A percentile compares a stretch with the other conserved stretches of the same genome.
Conservation (phyloP, 2,888 invertebrate genomes). For the Taenaris catops region DNA sequence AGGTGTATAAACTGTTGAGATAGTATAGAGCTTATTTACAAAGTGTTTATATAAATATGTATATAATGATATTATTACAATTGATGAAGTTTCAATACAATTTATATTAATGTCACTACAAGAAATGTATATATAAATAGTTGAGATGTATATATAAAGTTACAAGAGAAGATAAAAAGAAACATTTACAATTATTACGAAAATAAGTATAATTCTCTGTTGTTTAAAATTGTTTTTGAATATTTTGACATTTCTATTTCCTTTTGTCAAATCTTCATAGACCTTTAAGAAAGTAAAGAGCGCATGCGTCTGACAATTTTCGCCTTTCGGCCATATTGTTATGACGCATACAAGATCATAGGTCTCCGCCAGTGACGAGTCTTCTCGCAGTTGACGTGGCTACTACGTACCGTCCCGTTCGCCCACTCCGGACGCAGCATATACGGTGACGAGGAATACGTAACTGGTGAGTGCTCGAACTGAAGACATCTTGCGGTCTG, state of each 20-base stretch:
- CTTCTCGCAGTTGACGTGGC: conserved; percentile 94
- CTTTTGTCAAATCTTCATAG: conserved; percentile 25
- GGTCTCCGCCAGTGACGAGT: conserved; percentile 90
- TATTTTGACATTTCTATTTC: conserved; percentile 27
- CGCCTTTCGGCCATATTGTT: conserved; percentile 86
- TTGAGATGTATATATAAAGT: too few species aligned
- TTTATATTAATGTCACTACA: too few species aligned
- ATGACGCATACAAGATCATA: conserved; percentile 88
- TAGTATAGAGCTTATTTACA: too few species aligned
- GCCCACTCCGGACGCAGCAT: conserved; percentile 96
- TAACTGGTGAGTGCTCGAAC: conserved; percentile 91
- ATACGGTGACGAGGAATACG: conserved; percentile 97
- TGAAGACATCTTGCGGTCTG: conserved; percentile 76
- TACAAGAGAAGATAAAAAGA: too few species aligned
- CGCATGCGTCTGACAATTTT: conserved; percentile 74
- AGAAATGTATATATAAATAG: too few species aligned
- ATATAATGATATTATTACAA: too few species aligned
- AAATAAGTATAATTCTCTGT: too few species aligned
- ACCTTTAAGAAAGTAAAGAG: conserved; percentile 27
- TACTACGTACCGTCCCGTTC: conserved; percentile 95
- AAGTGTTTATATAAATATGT: too few species aligned
- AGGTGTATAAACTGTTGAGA: too few species aligned
- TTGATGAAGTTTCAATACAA: too few species aligned
- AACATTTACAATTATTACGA: too few species aligned
- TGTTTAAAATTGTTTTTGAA: not conserved